Base-by-base conservation (phyloP, 2,888 invertebrate species). In the Ischnus inquisitorius region DNA sequence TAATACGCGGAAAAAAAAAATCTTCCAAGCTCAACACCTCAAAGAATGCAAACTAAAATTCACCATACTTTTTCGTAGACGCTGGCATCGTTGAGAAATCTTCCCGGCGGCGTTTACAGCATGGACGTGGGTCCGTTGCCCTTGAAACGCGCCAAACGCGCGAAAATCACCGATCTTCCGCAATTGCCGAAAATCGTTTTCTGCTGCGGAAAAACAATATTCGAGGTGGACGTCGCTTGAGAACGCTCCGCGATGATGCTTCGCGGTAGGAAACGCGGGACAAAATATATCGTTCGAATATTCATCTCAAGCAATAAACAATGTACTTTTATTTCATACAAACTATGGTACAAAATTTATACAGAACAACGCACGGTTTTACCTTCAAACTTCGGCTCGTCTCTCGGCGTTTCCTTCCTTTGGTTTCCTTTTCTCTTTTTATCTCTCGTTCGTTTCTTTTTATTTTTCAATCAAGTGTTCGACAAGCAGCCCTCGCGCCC, bases 301-400 rank as follows among this genome's bases (percentile, higher is more conserved):
- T 72, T 77, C 90, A 77, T 91, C 88, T 91, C 93, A 94, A 93
- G 94, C 94, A 94, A 94, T 94, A 94, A 93, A 93, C 94, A 94
- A 93, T 92, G 90, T 91, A 90, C 92, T 93, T 86, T 93, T 93
- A 94, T 94, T 94, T 94, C 93, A 94, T 95, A 95, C 94, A 95
- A 94, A 94, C 94, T 95, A 95, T 95, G 94, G 94, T 95, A 95
- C 95, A 95, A 95, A 95, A 95, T 94, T 94, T 94, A 92, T 92
- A 93, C 92, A 92, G 91, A 93, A 92, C 91, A 93, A 93, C 91
- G 92, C 90, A 92, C 90, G 89, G 88, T 92, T 89, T 34, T 94
- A 80, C 76, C 67, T 64, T 72, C 76, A 72, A 80, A 69, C 77
- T 67, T 83, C 48, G 67, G 67, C 77, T 80, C 68, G 62, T 64